Evolutionary conservation across 30 jellyfish, hydroid and myxozoan genomes (phyloP), one percentile per base, ranked within the genome.

Genomic region (Haliclystus octoradiatus): DNA sequence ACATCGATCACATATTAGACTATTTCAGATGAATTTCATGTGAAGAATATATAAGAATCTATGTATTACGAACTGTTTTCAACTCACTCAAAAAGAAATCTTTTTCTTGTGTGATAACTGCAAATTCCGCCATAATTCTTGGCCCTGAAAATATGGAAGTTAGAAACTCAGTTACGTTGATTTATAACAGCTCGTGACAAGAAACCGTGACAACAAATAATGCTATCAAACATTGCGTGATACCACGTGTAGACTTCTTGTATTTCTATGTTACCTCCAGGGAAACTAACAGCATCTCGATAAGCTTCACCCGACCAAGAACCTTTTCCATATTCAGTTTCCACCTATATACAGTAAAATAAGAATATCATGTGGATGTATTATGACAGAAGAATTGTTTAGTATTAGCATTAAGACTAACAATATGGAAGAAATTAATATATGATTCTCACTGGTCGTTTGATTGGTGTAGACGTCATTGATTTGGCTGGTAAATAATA

Each of bases 241-340:
- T n/a, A n/a, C n/a, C n/a, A n/a, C n/a, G n/a, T n/a, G n/a, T n/a
- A n/a, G n/a, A n/a, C n/a, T n/a, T n/a, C n/a, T n/a, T n/a, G n/a
- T n/a, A n/a, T n/a, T n/a, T n/a, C n/a, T n/a, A n/a, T n/a, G 33
- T 32, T 27, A 80, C 93, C 94, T 50, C 93, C 94, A 2, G 97
- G 97, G 46, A 88, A 88, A 9, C 92, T 65, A 31, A 88, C 93
- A 28, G 79, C 94, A 52, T 88, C 97, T 63, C 97, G 65, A 51
- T 74, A 89, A 33, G 76, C 98, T 33, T 71, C 98, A 0, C 98
- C 98, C 22, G 98, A 89, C 98, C 98, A 81, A 23, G 98, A 84
- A 29, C 95, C 95, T 60, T 89, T 89, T 3, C 98, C 98, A 72
- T 89, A 89, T 70, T 75, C 94, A 12, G 88, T 82, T 31, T 75